Evolutionary conservation across 2,888 invertebrate genomes (phyloP).

Genomic region (Macaria liturata): DNA sequence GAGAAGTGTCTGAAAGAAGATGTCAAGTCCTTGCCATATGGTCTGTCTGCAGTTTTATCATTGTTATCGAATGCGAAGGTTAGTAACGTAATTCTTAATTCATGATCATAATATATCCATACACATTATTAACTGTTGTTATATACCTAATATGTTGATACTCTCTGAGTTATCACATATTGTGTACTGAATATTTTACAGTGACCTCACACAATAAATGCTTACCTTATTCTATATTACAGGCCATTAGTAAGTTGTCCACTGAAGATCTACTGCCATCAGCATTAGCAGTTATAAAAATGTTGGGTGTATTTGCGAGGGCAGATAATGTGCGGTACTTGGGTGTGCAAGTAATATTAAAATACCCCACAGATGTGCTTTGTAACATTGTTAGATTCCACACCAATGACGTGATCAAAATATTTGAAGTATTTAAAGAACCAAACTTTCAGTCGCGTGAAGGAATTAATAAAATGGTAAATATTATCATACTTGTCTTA

Average conservation of each 20-base stretch:
- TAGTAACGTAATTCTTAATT: conserved; percentile 13
- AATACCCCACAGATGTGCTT: conserved; percentile 12
- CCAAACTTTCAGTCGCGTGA: conserved; percentile 2
- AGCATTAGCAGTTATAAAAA: conserved; percentile 8
- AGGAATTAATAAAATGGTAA: conserved; percentile 42
- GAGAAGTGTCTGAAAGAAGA: conserved; percentile 43
- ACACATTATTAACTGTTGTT: too few species aligned
- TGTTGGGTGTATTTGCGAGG: not conserved
- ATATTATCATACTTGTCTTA: not conserved
- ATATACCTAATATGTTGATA: too few species aligned
- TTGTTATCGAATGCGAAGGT: conserved; percentile 60
- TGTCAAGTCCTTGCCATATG: conserved; percentile 45
- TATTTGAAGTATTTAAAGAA: conserved; percentile 37
- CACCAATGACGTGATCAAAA: conserved; percentile 43
- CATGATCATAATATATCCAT: too few species aligned
- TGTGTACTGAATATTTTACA: too few species aligned
- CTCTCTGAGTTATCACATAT: too few species aligned
- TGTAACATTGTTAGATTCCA: not conserved
- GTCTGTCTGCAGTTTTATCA: conserved; percentile 48
- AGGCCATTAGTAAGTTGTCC: conserved; percentile 16
- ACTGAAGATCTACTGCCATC: conserved; percentile 12
- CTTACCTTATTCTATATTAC: not conserved
- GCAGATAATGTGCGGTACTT: conserved; percentile 4
- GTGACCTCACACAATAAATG: not conserved
- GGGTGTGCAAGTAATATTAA: conserved; percentile 3